A percentile compares a stretch with the other conserved stretches of the same genome.
phyloP scores from a whole-genome alignment of 2,113 vertebrate genomes.

The Malurus alboscapulatus region DNA sequence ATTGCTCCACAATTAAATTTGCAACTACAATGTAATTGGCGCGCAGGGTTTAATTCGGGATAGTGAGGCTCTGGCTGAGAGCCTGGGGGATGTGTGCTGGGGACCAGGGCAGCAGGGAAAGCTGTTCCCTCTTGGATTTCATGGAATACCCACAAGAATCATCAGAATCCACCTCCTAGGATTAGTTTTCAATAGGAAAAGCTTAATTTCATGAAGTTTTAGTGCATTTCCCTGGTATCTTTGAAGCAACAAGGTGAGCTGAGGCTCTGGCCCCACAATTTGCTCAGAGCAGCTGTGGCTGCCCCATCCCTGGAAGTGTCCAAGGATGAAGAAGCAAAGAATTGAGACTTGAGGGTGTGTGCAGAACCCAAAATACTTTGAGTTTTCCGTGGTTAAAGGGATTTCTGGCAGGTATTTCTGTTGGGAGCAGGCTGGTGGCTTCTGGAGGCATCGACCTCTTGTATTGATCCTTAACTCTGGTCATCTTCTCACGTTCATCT shows the following conservation, averaged over 20 bases:
- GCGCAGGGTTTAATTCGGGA: neutral
- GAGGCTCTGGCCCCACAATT: neutral
- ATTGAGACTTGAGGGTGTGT: neutral
- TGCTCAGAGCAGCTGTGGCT: neutral
- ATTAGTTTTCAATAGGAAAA: neutral
- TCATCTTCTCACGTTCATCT: neutral
- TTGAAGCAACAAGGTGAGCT: neutral
- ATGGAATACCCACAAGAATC: neutral
- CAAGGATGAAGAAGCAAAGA: neutral
- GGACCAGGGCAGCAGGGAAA: neutral
- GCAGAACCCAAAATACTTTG: neutral
- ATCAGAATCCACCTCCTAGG: accelerated
- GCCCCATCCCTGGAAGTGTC: neutral
- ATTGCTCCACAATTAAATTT: neutral
- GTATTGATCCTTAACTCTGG: neutral
- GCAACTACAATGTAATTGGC: neutral
- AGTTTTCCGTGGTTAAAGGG: neutral
- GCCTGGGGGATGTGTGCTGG: accelerated
- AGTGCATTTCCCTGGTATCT: neutral
- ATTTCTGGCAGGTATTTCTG: neutral
- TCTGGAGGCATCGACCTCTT: accelerated
- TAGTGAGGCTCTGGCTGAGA: neutral
- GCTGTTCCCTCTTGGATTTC: neutral
- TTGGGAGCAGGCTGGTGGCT: neutral
- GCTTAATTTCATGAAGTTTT: neutral